Evolutionary conservation across 2,888 invertebrate species (phyloP).

Genomic region (Pachydiplax longipennis): DNA sequence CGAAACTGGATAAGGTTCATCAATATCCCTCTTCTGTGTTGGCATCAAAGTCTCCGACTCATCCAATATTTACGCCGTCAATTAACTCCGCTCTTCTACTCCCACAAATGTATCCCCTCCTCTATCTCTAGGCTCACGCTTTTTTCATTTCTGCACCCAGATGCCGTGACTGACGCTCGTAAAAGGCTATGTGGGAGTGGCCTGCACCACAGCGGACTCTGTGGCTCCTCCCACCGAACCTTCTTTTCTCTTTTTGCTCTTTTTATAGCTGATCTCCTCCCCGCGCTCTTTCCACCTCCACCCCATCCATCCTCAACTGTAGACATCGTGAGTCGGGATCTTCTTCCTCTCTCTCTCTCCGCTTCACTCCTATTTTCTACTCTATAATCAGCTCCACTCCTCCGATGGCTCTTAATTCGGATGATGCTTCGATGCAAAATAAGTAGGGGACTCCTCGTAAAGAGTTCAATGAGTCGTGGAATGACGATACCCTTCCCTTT

Average conservation of each 20-base stretch:
- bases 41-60: constrained; percentile 4
- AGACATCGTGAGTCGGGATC: neutral
- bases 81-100: neutral
- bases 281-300: neutral
- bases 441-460: neutral
- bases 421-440: neutral
- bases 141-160: constrained; percentile 11
- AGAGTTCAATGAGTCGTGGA: neutral
- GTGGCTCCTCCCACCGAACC: constrained; percentile 16
- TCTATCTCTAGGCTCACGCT: neutral
- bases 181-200: constrained; percentile 31
- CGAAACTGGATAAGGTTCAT: too few relatives aligned
- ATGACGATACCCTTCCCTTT: neutral
- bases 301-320: neutral
- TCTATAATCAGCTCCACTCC: neutral
- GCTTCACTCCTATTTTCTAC: neutral
- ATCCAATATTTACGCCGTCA: constrained; percentile 20
- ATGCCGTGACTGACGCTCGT: constrained; percentile 17
- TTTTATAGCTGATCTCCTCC: constrained; percentile 4
- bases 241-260: constrained; percentile 3
- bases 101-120: neutral
- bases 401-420: neutral
- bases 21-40: neutral
- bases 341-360: neutral
- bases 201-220: constrained; percentile 7